A percentile compares a stretch with the other conserved stretches of the same genome.
Conservation (phyloP, 2,888 invertebrate species). For the Epistrophe eligans region DNA sequence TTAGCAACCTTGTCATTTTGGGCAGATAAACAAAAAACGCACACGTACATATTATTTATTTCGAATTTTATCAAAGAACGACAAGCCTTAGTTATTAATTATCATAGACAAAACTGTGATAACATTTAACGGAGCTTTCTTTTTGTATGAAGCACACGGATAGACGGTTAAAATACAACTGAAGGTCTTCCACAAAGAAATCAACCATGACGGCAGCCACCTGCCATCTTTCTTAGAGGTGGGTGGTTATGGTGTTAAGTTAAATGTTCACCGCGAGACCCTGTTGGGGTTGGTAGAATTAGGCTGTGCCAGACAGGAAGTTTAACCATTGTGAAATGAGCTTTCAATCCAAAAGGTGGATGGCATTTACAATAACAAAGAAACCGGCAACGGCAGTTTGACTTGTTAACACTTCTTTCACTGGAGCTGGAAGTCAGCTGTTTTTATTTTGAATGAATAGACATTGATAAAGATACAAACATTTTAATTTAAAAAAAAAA, state of each 20-base stretch:
- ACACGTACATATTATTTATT: not conserved
- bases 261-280: not conserved
- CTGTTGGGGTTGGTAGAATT: constrained; percentile 25
- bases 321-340: constrained; percentile 25
- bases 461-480: not conserved
- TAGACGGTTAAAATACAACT: constrained; percentile 62
- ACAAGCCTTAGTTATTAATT: not conserved
- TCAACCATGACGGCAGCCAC: constrained; percentile 20
- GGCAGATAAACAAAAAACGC: not conserved
- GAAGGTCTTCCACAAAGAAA: constrained; percentile 49
- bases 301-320: constrained; percentile 20
- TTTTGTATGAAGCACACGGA: constrained; percentile 16
- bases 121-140: not conserved
- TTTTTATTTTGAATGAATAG: constrained; percentile 1
- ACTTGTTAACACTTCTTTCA: constrained; percentile 16
- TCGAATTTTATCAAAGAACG: not conserved
- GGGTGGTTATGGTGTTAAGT: constrained; percentile 26
- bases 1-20: not conserved
- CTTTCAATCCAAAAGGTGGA: constrained; percentile 20
- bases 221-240: constrained; percentile 1
- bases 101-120: not conserved
- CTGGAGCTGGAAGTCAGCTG: constrained; percentile 42
- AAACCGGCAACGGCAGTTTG: constrained; percentile 26
- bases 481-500: not conserved
- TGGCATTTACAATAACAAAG: constrained; percentile 9